Base-by-base conservation (phyloP, 2,888 invertebrate genomes). In the Ptilodon capucinus region DNA sequence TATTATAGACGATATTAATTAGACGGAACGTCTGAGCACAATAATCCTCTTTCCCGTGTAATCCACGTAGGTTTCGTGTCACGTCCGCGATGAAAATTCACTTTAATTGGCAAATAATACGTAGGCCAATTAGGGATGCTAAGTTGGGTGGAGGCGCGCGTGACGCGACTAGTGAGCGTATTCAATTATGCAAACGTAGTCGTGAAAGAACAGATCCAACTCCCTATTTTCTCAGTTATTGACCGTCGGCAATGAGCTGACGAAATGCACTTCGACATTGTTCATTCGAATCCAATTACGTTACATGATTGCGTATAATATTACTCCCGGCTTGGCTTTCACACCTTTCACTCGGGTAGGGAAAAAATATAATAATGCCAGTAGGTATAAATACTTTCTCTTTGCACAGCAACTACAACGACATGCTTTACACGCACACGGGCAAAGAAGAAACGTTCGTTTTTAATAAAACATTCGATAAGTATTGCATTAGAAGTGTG, bases 71-170 rank as follows among this genome's bases (percentile, higher is more conserved):
- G 81, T 89, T 91, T 89, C 89, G 71, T 71, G 84, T 89, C 90
- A 91, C 89, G 90, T 91, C 73, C 80, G 70, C 84, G 75, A 87
- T 84, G 91, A 89, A 84, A 91, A 89, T 91, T 89, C 87, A 86
- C 90, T 91, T 90, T 91, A 91, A 91, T 91, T 91, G 91, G 91
- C 91, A 91, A 91, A 91, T 91, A 91, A 91, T 91, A 91, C 91
- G 88, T 81, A 89, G 85, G 84, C 86, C 88, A 91, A 91, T 91
- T 91, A 91, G 83, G 88, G 90, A 89, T 90, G 86, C 89, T 87
- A 87, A 90, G 89, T 87, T 82, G 86, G 89, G 81, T 77, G 78
- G 82, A 83, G 81, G 79, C 80, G 88, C 81, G 81, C 91, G 91
- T 91, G 91, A 86, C 84, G 72, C 76, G 91, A 91, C 86, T 91